phyloP scores from a whole-genome alignment of 2,113 vertebrate species.

The Stegostoma tigrinum region DNA sequence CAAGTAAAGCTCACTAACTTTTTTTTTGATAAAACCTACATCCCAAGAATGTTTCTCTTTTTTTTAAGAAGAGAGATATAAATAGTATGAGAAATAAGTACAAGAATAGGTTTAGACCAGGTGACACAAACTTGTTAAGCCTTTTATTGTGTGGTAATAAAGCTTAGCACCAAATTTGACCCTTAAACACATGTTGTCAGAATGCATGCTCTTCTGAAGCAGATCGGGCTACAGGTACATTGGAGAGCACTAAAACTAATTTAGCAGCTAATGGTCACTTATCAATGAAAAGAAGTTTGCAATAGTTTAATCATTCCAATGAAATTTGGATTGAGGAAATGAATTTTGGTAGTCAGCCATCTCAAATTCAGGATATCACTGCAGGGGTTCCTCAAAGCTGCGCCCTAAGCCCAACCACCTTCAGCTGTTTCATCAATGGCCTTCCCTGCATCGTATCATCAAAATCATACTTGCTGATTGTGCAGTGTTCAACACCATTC shows the following conservation, averaged over 20 bases:
- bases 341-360: no score
- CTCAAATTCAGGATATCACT: no score
- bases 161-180: background rate
- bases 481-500: no score
- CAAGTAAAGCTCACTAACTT: background rate
- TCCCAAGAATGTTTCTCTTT: background rate
- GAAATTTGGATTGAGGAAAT: no score
- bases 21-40: background rate
- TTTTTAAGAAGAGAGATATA: background rate
- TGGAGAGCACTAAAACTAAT: background rate
- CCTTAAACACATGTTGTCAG: background rate
- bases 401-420: no score
- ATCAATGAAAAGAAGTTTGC: background rate
- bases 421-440: no score
- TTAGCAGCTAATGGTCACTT: background rate
- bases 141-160: background rate
- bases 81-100: background rate
- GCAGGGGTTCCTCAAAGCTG: no score
- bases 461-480: no score
- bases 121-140: background rate
- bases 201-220: background rate
- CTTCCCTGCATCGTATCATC: no score
- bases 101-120: background rate
- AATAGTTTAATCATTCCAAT: background rate
- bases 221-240: background rate